Base-by-base conservation (phyloP, 1,140 invertebrate species). In the Chlorops oryzae region DNA sequence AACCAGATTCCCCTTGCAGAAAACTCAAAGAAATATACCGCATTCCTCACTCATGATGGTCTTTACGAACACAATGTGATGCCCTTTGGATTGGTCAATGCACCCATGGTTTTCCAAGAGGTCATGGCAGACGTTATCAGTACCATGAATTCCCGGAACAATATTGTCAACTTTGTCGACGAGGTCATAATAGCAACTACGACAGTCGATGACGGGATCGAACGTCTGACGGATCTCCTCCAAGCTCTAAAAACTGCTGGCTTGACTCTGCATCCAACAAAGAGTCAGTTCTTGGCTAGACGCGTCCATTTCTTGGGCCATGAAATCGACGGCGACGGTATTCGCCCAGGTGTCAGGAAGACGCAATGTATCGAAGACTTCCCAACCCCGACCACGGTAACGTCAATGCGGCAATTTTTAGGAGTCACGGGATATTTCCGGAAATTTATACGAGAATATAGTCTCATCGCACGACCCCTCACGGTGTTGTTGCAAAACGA, bases 21-120 rank as follows among this genome's bases (percentile, higher is more conserved):
- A 20, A 18, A 38, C 5, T 34, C 21, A 15, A 54, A 40, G 22
- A 40, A 40, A n/a, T 28, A 47, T 6, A 57, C 53, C 2, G 54
- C 56, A 15, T 64, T 62, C 38, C 39, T 59, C 1, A 60, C 56
- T 5, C 56, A 44, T 1, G 55, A 55, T 20, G 59, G 54, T 4
- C 52, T 54, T 2, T 62, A 45, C 20, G 58, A 77, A 54, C 75
- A 62, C 39, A 51, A 59, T 3, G 25, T 50, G 10, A 64, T 78
- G 58, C 67, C 74, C 18, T 77, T 77, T 55, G 77, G 77, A 25
- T 53, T 78, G n/a, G 50, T 44, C 17, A 77, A 76, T 54, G 77
- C 72, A n/a, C 67, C 70, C 5, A 47, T 47, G 34, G 5, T 22
- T 55, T 65, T 22, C 3, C 25, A 54, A 54, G 15, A 23, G 25